Conservation (phyloP, 1,140 invertebrate genomes). For the Brachystomella parvula region DNA sequence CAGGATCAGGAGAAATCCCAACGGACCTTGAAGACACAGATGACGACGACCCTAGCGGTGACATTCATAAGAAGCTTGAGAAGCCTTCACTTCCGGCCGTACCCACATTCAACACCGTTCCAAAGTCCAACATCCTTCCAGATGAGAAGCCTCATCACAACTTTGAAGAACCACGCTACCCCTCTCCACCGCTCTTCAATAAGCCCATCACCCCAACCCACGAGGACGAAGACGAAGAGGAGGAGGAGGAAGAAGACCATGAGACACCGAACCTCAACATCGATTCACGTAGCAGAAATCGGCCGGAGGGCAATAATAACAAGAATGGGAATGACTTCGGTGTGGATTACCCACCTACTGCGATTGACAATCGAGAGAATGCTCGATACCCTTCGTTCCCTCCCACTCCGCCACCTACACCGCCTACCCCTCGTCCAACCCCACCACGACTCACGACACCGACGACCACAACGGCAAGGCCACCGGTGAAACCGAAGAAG, state of each 20-base stretch:
- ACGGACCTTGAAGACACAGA: conserved; percentile 37
- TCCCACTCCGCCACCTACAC: not conserved
- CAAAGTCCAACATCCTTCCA: conserved; percentile 44
- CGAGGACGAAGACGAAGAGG: conserved; percentile 42
- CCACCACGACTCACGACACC: not conserved
- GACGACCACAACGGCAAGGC: conserved; percentile 7
- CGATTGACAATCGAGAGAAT: not conserved
- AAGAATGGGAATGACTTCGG: conserved; percentile 15
- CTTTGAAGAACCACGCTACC: not conserved
- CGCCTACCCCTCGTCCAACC: not conserved
- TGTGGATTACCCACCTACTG: conserved; percentile 15
- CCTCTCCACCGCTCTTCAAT: not conserved
- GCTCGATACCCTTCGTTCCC: not conserved
- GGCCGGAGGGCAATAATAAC: conserved; percentile 14
- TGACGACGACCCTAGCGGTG: conserved; percentile 33
- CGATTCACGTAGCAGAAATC: conserved; percentile 4
- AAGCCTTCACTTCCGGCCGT: conserved; percentile 40
- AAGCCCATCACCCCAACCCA: conserved; percentile 46
- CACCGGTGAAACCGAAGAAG: not conserved
- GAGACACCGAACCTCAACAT: conserved; percentile 4
- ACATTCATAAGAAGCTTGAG: conserved; percentile 18
- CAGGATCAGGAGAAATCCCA: conserved; percentile 36
- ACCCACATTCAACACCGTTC: conserved; percentile 30
- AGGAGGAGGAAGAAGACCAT: conserved; percentile 41
- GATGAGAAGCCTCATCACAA: not conserved